These are phyloP conservation scores for Iguana delicatissima DNA, from an alignment of 2,797 vertebrate genomes.

Conservation along the genomic window DNA sequence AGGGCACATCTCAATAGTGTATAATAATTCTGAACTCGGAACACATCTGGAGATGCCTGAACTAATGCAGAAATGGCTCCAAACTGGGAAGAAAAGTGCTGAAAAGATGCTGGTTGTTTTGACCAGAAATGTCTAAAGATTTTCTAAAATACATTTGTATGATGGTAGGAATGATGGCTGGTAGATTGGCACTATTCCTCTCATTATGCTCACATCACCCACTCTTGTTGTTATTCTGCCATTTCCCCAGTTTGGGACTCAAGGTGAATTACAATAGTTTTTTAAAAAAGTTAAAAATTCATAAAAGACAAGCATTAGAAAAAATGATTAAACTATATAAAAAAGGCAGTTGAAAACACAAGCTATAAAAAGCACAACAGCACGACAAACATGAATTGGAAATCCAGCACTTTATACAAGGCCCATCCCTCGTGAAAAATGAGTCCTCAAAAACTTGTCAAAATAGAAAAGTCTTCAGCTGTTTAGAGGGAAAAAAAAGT, in stretches of 20 bases:
- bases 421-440: too few relatives aligned
- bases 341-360: too few relatives aligned
- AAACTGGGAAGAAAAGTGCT: neutral
- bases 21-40: slow-evolving; percentile 16
- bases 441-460: too few relatives aligned
- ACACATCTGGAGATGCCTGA: slow-evolving; percentile 1
- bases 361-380: too few relatives aligned
- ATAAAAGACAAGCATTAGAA: neutral
- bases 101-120: neutral
- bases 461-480: too few relatives aligned
- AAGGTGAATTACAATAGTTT: too few relatives aligned
- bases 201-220: neutral
- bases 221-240: neutral
- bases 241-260: too few relatives aligned
- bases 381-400: too few relatives aligned
- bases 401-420: too few relatives aligned
- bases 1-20: neutral
- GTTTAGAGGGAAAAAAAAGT: too few relatives aligned
- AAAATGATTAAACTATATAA: too few relatives aligned
- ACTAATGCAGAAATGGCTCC: slow-evolving; percentile 16
- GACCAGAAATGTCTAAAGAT: neutral
- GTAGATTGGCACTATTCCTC: neutral
- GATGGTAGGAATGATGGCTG: neutral
- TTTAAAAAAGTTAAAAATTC: neutral
- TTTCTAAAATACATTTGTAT: neutral